Evolutionary conservation across 2,797 vertebrate species (phyloP), one percentile per base, ranked within the genome.

Genomic region (Sebastiscus tertius): DNA sequence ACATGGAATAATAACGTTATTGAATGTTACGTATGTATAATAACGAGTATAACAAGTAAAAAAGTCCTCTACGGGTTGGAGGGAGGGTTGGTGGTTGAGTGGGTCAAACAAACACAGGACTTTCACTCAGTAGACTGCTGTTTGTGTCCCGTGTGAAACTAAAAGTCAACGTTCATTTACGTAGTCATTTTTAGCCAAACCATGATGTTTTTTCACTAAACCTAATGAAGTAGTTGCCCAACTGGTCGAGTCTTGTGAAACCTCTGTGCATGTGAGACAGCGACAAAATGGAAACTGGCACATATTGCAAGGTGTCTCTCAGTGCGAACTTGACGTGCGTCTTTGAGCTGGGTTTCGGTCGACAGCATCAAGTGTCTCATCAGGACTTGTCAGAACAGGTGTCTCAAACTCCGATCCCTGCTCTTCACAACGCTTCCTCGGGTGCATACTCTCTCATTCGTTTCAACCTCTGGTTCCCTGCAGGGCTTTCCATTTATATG

Each of bases 311-410:
- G 56, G 34, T 68, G 42, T 82, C 33, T 70, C 49, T 60, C 76
- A 1, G 49, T 80, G 62, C 72, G 77, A 91, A 75, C 74, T 31
- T 56, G 56, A 73, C 71, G 69, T 72, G 71, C 58, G 75, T 13
- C 54, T 65, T 42, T 22, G 75, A 79, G 75, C 59, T 26, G 1
- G 33, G 7, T 64, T 68, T 66, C 12, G 42, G 16, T 31, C 42
- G 6, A 55, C 85, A 77, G 85, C 82, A 69, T 62, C 31, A 3
- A 69, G 76, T 83, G 80, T 84, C 79, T 83, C 87, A 87, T 91
- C 84, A 75, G 77, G 79, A 81, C 89, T 84, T 90, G 90, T 89
- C 80, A 75, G 81, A 86, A 78, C 83, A 86, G 85, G 79, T 90
- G 90, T 80, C 52, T 85, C 18, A 64, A 62, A 52, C 79, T 63